Evolutionary conservation across 2,797 vertebrate species (phyloP).

Genomic region (Gambelia wislizenii): DNA sequence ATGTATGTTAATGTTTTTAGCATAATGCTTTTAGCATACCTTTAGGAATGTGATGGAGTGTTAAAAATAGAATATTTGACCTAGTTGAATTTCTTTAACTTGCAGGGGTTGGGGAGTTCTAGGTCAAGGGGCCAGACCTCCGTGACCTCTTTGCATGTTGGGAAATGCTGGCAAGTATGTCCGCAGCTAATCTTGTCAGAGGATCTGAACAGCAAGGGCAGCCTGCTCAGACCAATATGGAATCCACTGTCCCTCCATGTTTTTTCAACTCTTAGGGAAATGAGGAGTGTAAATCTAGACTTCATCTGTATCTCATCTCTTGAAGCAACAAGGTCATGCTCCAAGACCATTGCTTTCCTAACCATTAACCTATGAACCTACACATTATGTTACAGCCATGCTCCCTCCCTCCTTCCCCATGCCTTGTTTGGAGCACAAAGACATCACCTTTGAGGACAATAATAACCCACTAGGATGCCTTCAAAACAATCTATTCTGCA

Average conservation of each 20-base stretch:
- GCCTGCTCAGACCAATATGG: not conserved
- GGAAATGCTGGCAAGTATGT: not conserved
- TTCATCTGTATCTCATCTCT: not conserved
- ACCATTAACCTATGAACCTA: not conserved
- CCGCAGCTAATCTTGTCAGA: not conserved
- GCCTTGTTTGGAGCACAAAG: not conserved
- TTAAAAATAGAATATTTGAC: constrained; percentile 43
- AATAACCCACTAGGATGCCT: not conserved
- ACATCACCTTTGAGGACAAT: not conserved
- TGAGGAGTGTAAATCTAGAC: not conserved
- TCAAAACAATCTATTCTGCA: not conserved
- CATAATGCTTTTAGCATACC: constrained; percentile 25
- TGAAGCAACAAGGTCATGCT: not conserved
- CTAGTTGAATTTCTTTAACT: constrained; percentile 17
- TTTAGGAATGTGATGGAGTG: constrained; percentile 8
- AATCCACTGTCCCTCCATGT: not conserved
- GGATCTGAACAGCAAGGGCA: not conserved
- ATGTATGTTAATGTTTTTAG: constrained; percentile 20
- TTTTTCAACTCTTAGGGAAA: not conserved
- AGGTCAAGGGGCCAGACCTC: not conserved
- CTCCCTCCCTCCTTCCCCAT: too few relatives aligned
- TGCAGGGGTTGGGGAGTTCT: constrained; percentile 2
- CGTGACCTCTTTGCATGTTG: not conserved
- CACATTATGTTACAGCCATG: not conserved
- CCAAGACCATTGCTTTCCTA: not conserved